phyloP scores from a whole-genome alignment of 2,888 invertebrate genomes.

The Malthinus flaveolus region DNA sequence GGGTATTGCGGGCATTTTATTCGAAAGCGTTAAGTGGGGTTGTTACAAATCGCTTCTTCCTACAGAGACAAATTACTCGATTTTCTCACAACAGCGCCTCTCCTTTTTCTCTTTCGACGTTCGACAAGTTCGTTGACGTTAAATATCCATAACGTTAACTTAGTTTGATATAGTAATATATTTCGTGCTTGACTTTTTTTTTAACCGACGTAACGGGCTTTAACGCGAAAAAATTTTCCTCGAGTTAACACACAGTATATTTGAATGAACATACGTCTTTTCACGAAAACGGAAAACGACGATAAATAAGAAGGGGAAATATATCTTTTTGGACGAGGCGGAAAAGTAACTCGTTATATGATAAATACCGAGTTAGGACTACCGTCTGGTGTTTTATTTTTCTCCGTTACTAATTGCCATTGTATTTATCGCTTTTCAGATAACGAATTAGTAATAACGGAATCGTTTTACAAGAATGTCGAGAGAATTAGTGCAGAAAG shows the following conservation, averaged over 20 bases:
- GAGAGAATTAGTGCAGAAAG: slow-evolving; percentile 59
- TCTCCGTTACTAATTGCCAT: no score
- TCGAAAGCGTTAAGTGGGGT: no score
- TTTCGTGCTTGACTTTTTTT: no score
- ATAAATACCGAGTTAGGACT: not conserved
- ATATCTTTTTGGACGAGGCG: not conserved
- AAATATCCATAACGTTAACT: no score
- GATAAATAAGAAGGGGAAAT: not conserved
- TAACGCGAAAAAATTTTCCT: not conserved
- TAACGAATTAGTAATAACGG: slow-evolving; percentile 45
- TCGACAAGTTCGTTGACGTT: not conserved
- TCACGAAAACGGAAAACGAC: not conserved
- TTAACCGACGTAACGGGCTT: not conserved
- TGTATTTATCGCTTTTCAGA: slow-evolving; percentile 22
- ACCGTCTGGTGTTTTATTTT: no score
- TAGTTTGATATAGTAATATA: no score
- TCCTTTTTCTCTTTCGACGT: not conserved
- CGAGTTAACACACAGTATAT: not conserved
- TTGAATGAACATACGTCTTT: no score
- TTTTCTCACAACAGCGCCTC: no score
- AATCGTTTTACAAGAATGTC: slow-evolving; percentile 62
- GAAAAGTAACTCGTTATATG: not conserved
- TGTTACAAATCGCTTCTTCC: no score
- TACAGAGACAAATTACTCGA: no score
- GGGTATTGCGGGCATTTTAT: no score